Base-by-base conservation (phyloP, 2,113 vertebrate species). In the Eupsittula cactorum region DNA sequence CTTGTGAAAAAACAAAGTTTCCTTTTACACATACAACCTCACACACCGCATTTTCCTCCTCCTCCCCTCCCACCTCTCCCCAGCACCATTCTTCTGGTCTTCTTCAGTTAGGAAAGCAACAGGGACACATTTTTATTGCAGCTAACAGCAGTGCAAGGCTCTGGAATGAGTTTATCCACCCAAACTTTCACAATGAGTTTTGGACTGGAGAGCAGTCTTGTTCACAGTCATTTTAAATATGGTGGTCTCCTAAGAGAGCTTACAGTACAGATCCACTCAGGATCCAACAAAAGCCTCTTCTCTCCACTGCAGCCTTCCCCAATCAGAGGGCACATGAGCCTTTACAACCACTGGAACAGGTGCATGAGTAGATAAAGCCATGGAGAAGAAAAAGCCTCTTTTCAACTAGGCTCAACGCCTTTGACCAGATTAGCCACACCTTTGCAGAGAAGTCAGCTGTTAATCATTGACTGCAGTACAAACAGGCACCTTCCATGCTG, bases 391-490 rank as follows among this genome's bases (percentile, higher is more conserved):
- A 29, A 67, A 62, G 52, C 67, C 20, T 12, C 47, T 70, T 81
- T 53, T n/a, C 41, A 77, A 28, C 35, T 46, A 14, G 35, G 28
- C 28, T 89, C 29, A 79, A 90, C n/a, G 90, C 25, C 49, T 89
- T 68, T 46, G 25, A 94, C 87, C 83, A 92, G 79, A 90, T 95
- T 93, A 94, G 73, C 90, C 94, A 92, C 93, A 90, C 95, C 92
- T 92, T 47, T 79, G 68, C 42, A 59, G 49, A 27, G 55, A 90
- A 90, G 70, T 78, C 60, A 82, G 31, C 74, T 85, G 85, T 97
- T 97, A 97, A 97, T 97, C 5, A 97, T 97, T 97, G 64, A 95
- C 95, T 80, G 67, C 69, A 88, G 29, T 71, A 55, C 77, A 70
- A 95, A 93, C 37, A 82, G 53, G 60, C 35, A 86, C 31, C 31